phyloP scores from a whole-genome alignment of 2,888 invertebrate species.

The Lypha dubia region DNA sequence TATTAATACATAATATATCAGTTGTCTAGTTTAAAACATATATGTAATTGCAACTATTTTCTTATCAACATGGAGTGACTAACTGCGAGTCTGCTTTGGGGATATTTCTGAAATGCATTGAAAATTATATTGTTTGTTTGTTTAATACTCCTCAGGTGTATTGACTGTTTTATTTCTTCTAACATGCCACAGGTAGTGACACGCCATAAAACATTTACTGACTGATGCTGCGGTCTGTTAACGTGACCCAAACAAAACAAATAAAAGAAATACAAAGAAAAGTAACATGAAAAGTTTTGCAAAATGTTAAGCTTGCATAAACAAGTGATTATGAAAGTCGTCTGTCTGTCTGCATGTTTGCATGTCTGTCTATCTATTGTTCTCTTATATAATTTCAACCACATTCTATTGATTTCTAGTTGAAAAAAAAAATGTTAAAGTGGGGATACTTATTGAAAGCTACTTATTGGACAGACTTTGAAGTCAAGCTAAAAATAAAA shows the following conservation, averaged over 20 bases:
- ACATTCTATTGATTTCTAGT: slow-evolving; percentile 78
- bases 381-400: background rate
- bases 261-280: background rate
- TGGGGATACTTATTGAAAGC: slow-evolving; percentile 65
- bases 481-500: background rate
- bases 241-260: slow-evolving; percentile 19
- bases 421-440: slow-evolving; percentile 78
- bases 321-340: slow-evolving; percentile 31
- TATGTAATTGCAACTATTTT: slow-evolving; percentile 17
- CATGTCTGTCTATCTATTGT: background rate
- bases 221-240: background rate
- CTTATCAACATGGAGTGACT: background rate
- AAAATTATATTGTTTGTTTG: slow-evolving; percentile 6
- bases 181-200: slow-evolving; percentile 4
- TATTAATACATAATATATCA: background rate
- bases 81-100: background rate
- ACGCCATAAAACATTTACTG: background rate
- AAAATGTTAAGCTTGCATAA: slow-evolving; percentile 33
- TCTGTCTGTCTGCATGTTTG: too few relatives aligned
- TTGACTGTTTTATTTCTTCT: slow-evolving; percentile 30
- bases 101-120: background rate
- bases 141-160: slow-evolving; percentile 53
- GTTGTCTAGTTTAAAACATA: too few relatives aligned
- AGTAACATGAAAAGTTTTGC: background rate
- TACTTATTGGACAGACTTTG: slow-evolving; percentile 35